Conservation (phyloP, 2,888 invertebrate species). For the Rotaria macrura region DNA sequence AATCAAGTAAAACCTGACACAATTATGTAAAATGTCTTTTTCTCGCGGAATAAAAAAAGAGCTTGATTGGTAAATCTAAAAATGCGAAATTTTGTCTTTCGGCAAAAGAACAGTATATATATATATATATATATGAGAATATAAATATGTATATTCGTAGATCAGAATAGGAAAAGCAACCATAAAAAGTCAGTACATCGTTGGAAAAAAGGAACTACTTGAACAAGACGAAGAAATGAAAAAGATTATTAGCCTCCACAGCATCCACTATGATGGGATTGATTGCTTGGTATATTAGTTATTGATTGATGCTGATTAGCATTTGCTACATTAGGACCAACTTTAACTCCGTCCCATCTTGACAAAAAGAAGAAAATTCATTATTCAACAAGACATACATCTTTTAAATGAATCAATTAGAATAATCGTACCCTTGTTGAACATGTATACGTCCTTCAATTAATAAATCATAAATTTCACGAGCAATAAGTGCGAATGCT, state of each 20-base stretch:
- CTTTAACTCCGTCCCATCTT: neutral
- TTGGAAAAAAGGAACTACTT: neutral
- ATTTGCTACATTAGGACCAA: neutral
- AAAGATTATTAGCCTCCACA: neutral
- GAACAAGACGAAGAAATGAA: neutral
- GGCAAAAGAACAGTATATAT: neutral
- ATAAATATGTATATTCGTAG: too few relatives aligned
- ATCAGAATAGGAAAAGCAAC: too few relatives aligned
- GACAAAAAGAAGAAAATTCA: neutral
- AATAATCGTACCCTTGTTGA: slow-evolving; percentile 20
- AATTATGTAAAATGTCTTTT: neutral
- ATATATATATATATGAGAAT: neutral
- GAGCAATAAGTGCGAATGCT: slow-evolving; percentile 25
- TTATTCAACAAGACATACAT: too few relatives aligned
- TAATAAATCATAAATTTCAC: slow-evolving; percentile 27
- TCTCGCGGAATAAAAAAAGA: neutral
- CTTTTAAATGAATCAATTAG: too few relatives aligned
- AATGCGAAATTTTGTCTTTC: neutral
- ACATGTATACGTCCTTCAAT: slow-evolving; percentile 27
- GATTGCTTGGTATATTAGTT: neutral
- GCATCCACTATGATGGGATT: neutral
- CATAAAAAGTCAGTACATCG: neutral
- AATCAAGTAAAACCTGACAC: neutral
- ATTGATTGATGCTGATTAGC: neutral
- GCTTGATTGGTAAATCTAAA: neutral